Percentiles rank a stretch among this genome's conserved stretches.
Conservation (phyloP, 2,797 vertebrate species). For the Hyperoplus lanceolatus region DNA sequence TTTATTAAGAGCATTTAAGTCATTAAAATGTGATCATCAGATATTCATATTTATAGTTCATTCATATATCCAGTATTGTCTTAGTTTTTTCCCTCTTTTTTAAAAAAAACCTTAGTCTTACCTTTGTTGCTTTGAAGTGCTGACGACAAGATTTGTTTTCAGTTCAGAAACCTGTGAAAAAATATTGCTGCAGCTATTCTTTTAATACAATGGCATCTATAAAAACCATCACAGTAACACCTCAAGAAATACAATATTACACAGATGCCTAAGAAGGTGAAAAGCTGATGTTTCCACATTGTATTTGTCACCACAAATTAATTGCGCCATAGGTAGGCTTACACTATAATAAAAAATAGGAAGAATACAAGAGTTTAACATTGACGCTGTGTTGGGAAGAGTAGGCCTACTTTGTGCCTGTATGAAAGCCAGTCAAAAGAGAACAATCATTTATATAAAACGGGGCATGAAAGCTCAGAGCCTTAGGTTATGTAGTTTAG, state of each 20-base stretch:
- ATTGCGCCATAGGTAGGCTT: neutral
- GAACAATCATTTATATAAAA: neutral
- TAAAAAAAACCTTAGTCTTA: neutral
- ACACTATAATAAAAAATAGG: neutral
- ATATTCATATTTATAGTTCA: neutral
- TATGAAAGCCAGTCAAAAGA: neutral
- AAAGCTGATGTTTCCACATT: conserved; percentile 15
- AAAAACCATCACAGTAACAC: conserved; percentile 5
- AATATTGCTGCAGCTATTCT: neutral
- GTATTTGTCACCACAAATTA: neutral
- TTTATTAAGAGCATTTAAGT: neutral
- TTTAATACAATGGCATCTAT: neutral
- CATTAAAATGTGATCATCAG: neutral
- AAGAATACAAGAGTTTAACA: conserved; percentile 8
- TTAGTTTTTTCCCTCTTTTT: neutral
- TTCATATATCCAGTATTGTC: neutral
- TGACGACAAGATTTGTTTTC: neutral
- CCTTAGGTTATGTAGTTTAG: neutral
- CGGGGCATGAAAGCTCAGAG: neutral
- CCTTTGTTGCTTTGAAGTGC: neutral
- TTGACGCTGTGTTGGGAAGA: neutral
- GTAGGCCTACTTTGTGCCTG: neutral
- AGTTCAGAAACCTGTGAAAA: neutral
- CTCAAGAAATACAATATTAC: neutral
- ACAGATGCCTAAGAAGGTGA: neutral